A percentile compares a stretch with the other conserved stretches of the same genome.
phyloP scores from a whole-genome alignment of 2,797 vertebrate genomes.

The Tokudaia muenninki region DNA sequence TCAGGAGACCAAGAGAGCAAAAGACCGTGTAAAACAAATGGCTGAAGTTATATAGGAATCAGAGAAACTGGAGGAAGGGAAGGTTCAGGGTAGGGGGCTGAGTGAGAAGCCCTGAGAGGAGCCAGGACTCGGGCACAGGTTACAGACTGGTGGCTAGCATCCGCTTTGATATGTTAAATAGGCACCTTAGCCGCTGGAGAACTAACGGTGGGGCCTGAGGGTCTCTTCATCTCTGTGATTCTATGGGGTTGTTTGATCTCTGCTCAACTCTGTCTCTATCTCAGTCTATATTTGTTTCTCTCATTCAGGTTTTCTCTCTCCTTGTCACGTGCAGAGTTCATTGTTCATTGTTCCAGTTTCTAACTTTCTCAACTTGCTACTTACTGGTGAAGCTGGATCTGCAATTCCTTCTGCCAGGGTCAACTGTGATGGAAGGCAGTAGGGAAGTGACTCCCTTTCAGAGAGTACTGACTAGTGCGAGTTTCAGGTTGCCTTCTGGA shows the following conservation, averaged over 20 bases:
- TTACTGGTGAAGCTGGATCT: neutral
- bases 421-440: neutral
- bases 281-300: neutral
- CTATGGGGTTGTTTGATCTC: neutral
- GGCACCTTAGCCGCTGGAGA: neutral
- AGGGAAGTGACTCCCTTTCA: neutral
- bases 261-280: neutral
- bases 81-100: neutral
- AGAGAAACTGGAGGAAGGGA: neutral
- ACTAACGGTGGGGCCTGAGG: neutral
- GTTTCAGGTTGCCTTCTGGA: neutral
- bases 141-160: neutral
- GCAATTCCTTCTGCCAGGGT: neutral
- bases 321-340: neutral
- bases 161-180: neutral
- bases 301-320: neutral
- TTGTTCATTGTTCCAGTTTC: neutral
- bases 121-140: neutral
- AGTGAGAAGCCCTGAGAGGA: neutral
- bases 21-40: neutral
- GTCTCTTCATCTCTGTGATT: neutral
- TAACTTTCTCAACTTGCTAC: neutral
- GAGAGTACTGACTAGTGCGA: neutral
- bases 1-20: neutral
- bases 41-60: neutral